These are phyloP conservation scores for Magallana nippona DNA, from an alignment of 2,888 invertebrate species.

Conservation along the genomic window DNA sequence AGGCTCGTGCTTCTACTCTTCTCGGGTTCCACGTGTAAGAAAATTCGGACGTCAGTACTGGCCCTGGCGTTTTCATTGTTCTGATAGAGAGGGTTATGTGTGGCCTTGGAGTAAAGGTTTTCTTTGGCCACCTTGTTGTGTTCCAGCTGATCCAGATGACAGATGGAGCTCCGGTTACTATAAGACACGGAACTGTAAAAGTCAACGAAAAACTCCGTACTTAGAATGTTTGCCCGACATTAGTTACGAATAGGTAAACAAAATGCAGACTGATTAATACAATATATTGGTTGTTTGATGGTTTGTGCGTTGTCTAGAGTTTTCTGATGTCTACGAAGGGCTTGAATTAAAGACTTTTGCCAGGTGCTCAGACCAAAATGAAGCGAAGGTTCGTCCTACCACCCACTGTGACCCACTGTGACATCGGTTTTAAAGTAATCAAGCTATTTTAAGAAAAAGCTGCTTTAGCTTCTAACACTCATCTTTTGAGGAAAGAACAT, in stretches of 20 bases:
- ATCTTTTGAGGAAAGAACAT: too few relatives aligned
- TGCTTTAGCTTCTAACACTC: too few relatives aligned
- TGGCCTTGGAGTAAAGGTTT: not conserved
- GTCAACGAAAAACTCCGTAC: too few relatives aligned
- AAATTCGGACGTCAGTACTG: not conserved
- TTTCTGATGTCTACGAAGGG: too few relatives aligned
- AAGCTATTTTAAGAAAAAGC: too few relatives aligned
- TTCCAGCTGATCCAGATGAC: not conserved
- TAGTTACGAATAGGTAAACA: not conserved
- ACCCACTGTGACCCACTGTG: too few relatives aligned
- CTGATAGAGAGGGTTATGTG: constrained; percentile 1
- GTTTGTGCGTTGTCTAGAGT: too few relatives aligned
- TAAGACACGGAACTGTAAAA: constrained; percentile 1
- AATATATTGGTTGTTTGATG: not conserved
- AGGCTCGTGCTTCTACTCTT: not conserved
- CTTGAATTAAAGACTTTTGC: too few relatives aligned
- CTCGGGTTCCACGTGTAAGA: not conserved
- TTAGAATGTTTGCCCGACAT: too few relatives aligned
- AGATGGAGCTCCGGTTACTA: not conserved
- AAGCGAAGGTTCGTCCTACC: too few relatives aligned
- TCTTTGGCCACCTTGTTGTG: not conserved
- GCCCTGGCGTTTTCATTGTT: not conserved
- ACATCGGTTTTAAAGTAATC: too few relatives aligned
- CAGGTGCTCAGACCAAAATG: too few relatives aligned
- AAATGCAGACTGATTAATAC: not conserved